Base-by-base conservation (phyloP, 1,140 invertebrate genomes). In the Nasonia longicornis region DNA sequence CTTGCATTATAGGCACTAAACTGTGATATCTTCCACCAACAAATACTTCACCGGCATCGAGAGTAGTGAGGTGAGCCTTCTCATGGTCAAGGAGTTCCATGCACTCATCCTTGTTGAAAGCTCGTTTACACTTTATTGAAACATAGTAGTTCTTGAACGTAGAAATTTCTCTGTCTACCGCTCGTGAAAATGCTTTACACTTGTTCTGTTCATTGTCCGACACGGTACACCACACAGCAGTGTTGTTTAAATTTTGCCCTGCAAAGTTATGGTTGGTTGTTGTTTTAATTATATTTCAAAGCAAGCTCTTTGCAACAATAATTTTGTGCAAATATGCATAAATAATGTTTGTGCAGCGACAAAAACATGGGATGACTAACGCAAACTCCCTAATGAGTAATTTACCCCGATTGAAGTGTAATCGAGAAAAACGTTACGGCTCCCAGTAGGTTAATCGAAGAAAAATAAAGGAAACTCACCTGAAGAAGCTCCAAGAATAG, bases 21-120 rank as follows among this genome's bases (percentile, higher is more conserved):
- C 97, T 98, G 89, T 98, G 96, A 88, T 97, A 98, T 71, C 97
- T 91, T 0, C 98, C 98, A 71, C 95, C 97, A 58, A 96, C 93
- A 90, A 98, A 99, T 16, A 98, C 95, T 91, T 98, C 96, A 29
- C 98, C 98, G 58, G 98, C 94, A 91, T 99, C 98, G 8, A 99
- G 87, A 1, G 94, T 94, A 14, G 97, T 96, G 48, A 99, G 90
- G 70, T 98, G 96, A 0, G 95, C 97, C 84, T 94, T 92, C 85
- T 95, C 94, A 42, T 93, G 90, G 88, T 97, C 95, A 38, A 97
- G 89, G 86, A 93, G 89, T 69, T 91, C 89, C 94, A 97, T 97
- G 86, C 96, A 97, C 87, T 96, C 95, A 87, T 96, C 95, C 86
- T 95, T 95, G 82, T 94, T 95, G 84, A 93, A 94, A 12, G 93